Conservation (phyloP, 2,888 invertebrate species). For the Apamea crenata region DNA sequence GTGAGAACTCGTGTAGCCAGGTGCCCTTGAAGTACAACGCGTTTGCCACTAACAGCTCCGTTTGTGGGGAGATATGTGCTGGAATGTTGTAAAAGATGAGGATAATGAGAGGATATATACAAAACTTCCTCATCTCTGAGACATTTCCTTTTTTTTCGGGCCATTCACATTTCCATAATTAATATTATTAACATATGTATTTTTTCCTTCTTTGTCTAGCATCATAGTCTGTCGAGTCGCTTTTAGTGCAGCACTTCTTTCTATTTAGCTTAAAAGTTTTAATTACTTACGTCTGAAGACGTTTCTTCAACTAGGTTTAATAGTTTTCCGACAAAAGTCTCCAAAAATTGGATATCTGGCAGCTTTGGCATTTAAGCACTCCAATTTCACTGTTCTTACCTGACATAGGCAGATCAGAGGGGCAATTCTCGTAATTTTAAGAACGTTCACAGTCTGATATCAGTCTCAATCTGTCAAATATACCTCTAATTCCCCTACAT, state of each 20-base stretch:
- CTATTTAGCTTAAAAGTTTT: not conserved
- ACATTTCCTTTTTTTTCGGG: not conserved
- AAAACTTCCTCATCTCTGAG: not conserved
- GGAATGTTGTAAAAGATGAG: slow-evolving; percentile 37
- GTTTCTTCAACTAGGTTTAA: not conserved
- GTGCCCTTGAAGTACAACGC: slow-evolving; percentile 92
- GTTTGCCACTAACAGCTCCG: slow-evolving; percentile 90
- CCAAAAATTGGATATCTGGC: not conserved
- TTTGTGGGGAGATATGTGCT: slow-evolving; percentile 86
- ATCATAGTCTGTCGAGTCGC: not conserved
- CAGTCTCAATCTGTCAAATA: no score
- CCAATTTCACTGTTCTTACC: not conserved
- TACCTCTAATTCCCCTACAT: no score
- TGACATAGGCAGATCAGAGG: not conserved
- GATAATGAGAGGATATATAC: not conserved
- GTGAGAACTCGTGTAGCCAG: slow-evolving; percentile 91
- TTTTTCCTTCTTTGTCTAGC: not conserved
- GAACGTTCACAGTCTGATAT: no score
- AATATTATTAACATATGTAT: not conserved
- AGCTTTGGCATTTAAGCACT: not conserved
- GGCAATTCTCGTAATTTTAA: no score
- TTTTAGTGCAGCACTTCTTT: not conserved
- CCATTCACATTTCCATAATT: not conserved
- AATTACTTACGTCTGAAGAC: not conserved
- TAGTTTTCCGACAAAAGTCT: not conserved